A percentile compares a stretch with the other conserved stretches of the same genome.
Conservation (phyloP, 2,113 vertebrate species). For the Aepyceros melampus region DNA sequence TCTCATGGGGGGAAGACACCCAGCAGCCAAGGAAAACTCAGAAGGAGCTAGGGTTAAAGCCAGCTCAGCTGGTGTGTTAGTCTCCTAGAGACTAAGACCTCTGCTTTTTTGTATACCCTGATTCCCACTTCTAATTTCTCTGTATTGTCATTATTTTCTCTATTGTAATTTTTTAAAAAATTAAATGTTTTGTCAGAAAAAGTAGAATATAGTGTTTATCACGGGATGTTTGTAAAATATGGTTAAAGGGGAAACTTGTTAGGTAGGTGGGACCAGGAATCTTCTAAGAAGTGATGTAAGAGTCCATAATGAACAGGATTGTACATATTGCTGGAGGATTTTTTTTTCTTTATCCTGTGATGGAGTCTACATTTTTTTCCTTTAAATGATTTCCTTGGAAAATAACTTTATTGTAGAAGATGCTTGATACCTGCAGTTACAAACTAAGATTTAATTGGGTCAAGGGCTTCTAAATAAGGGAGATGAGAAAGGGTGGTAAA, state of each 20-base stretch:
- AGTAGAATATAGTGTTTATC: background rate
- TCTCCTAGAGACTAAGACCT: slow-evolving; percentile 82
- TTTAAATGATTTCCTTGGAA: background rate
- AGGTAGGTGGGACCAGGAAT: background rate
- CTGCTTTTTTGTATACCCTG: background rate
- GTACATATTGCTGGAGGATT: too few species aligned
- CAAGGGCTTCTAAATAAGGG: slow-evolving; percentile 21
- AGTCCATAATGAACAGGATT: background rate
- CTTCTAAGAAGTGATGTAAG: background rate
- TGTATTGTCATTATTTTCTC: slow-evolving; percentile 50
- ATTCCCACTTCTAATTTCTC: slow-evolving; percentile 3
- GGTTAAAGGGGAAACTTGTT: background rate
- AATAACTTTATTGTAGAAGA: background rate
- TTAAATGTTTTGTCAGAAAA: slow-evolving; percentile 75
- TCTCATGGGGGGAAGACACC: slow-evolving; percentile 88
- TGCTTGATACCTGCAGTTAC: background rate
- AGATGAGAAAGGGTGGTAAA: background rate
- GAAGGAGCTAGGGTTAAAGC: slow-evolving; percentile 84
- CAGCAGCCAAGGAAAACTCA: slow-evolving; percentile 81
- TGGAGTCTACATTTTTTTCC: background rate
- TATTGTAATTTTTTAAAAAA: slow-evolving; percentile 71
- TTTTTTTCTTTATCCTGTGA: background rate
- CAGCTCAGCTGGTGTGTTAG: slow-evolving; percentile 85
- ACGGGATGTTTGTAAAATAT: background rate
- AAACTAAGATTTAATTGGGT: slow-evolving; percentile 41